Percentiles rank a stretch among this genome's conserved stretches.
Evolutionary conservation across 2,888 invertebrate species (phyloP).

Genomic region (Ochropleura plecta): DNA sequence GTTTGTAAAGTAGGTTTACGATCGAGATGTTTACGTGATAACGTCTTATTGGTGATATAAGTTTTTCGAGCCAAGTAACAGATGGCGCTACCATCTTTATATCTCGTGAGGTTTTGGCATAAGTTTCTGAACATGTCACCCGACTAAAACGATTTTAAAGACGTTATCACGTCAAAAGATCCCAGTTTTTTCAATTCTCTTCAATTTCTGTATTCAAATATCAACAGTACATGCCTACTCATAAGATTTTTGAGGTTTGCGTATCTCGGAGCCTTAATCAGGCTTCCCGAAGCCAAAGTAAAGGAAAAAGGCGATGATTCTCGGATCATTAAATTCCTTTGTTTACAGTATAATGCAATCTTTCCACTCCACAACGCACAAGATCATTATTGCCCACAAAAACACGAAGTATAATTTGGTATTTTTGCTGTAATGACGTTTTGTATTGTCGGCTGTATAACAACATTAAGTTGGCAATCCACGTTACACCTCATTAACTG

Average conservation of each 20-base stretch:
- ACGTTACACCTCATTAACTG: conserved; percentile 78
- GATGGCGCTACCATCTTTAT: too few relatives aligned
- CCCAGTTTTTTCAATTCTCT: not conserved
- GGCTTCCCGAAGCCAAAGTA: not conserved
- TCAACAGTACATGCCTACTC: too few relatives aligned
- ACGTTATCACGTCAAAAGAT: too few relatives aligned
- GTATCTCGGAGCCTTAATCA: conserved; percentile 5
- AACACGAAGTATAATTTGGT: conserved; percentile 33
- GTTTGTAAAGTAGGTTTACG: too few relatives aligned
- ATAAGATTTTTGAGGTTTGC: not conserved
- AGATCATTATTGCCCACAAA: conserved; percentile 46
- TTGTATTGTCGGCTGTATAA: conserved; percentile 56
- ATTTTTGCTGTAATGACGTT: conserved; percentile 55
- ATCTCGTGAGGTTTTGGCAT: too few relatives aligned
- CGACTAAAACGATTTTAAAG: too few relatives aligned
- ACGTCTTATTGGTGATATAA: too few relatives aligned
- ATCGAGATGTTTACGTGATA: too few relatives aligned
- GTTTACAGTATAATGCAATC: conserved; percentile 29
- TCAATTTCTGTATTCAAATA: not conserved
- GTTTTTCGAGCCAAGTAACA: too few relatives aligned
- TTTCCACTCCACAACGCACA: conserved; percentile 33
- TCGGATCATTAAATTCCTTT: conserved; percentile 20
- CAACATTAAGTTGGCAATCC: conserved; percentile 73
- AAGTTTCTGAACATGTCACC: too few relatives aligned
- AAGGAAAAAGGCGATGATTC: conserved; percentile 25